phyloP scores from a whole-genome alignment of 2,888 invertebrate genomes.

The Serrognathus titanus region DNA sequence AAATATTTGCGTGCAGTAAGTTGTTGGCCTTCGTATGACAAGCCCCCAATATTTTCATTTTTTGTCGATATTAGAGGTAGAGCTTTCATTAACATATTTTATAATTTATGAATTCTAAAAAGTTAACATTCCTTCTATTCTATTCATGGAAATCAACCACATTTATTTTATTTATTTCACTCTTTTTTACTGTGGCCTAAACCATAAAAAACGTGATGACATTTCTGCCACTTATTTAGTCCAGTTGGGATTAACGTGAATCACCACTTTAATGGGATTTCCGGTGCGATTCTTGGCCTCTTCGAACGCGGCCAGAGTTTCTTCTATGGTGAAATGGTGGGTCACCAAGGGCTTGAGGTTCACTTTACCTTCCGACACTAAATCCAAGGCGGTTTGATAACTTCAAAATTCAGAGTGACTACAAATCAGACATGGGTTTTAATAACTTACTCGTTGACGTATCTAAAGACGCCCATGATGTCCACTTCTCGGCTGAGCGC shows the following conservation, averaged over 20 bases:
- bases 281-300: constrained; percentile 70
- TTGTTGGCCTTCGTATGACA: too few species aligned
- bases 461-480: constrained; percentile 89
- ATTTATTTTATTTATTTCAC: too few species aligned
- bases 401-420: constrained; percentile 47
- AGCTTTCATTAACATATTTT: too few species aligned
- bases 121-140: too few species aligned
- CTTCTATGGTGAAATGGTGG: constrained; percentile 74
- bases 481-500: constrained; percentile 85
- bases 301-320: constrained; percentile 80
- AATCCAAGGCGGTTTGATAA: constrained; percentile 72
- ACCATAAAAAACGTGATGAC: too few species aligned
- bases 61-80: too few species aligned
- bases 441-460: constrained; percentile 76
- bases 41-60: too few species aligned
- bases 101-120: too few species aligned
- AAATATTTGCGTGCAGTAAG: too few species aligned
- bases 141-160: too few species aligned
- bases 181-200: too few species aligned
- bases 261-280: constrained; percentile 84
- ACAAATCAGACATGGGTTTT: background rate
- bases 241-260: constrained; percentile 59
- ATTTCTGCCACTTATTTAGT: constrained; percentile 16
- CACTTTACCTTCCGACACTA: constrained; percentile 73
- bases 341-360: constrained; percentile 82